A percentile compares a stretch with the other conserved stretches of the same genome.
Evolutionary conservation across 2,113 vertebrate species (phyloP).

Genomic region (Rhynchomys soricoides): DNA sequence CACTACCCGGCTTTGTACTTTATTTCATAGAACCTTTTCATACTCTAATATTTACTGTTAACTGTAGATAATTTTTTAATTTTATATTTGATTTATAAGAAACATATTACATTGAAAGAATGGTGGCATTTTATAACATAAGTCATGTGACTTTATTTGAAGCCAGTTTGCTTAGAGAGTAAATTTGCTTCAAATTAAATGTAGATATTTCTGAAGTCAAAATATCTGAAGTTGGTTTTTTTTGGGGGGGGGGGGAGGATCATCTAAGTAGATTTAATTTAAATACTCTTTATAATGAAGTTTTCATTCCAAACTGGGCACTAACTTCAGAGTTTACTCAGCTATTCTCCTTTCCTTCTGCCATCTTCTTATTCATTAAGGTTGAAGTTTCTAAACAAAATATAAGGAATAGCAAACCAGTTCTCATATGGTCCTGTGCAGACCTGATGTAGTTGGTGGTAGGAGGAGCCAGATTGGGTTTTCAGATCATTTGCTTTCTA

Average conservation of each 20-base stretch:
- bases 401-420: not conserved
- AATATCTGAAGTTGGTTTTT: not conserved
- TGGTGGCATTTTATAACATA: conserved; percentile 33
- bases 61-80: not conserved
- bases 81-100: conserved; percentile 56
- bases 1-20: too few species aligned
- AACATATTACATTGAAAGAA: conserved; percentile 26
- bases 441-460: not conserved
- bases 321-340: conserved; percentile 3
- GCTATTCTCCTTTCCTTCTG: conserved; percentile 22
- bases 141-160: conserved; percentile 53
- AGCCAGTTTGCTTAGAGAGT: conserved; percentile 21
- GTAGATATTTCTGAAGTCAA: not conserved
- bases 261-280: conserved; percentile 29
- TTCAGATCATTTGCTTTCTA: conserved; percentile 49
- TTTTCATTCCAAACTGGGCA: conserved; percentile 43
- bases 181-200: conserved; percentile 59
- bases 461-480: conserved; percentile 15
- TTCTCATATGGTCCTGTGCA: conserved; percentile 1
- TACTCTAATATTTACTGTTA: not conserved
- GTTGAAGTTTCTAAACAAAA: conserved; percentile 44
- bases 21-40: conserved; percentile 48
- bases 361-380: conserved; percentile 49
- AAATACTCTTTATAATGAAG: conserved; percentile 44
- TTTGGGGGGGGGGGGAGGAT: too few species aligned